Percentiles rank a stretch among this genome's conserved stretches.
Evolutionary conservation across 2,888 invertebrate genomes (phyloP).

Genomic region (Lycophotia porphyrea): DNA sequence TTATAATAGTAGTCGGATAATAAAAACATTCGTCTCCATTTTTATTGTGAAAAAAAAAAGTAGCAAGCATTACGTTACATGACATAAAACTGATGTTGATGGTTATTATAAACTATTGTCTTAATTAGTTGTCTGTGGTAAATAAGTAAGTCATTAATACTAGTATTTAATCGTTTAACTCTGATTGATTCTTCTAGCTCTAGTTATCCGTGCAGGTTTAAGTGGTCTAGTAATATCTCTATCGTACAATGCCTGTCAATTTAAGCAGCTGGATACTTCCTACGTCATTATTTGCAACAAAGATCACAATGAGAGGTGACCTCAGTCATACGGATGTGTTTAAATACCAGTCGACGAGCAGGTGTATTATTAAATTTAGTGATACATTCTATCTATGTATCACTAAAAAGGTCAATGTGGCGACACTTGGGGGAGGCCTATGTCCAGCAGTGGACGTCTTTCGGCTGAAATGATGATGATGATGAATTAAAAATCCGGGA

Average conservation of each 20-base stretch:
- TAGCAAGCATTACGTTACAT: background rate
- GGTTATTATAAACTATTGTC: background rate
- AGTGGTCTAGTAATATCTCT: background rate
- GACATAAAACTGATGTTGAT: background rate
- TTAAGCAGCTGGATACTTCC: constrained; percentile 22
- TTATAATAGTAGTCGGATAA: background rate
- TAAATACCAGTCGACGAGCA: background rate
- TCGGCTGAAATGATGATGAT: no score
- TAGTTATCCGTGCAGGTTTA: background rate
- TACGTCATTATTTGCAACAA: constrained; percentile 8
- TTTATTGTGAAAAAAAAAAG: background rate
- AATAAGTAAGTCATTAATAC: background rate
- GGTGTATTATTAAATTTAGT: background rate
- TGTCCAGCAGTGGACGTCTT: no score
- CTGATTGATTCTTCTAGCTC: background rate
- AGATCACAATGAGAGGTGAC: constrained; percentile 24
- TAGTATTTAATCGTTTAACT: background rate
- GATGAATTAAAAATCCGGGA: no score
- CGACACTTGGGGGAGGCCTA: no score
- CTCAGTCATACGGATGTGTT: constrained; percentile 21
- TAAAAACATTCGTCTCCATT: background rate
- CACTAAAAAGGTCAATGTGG: no score
- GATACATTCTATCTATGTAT: no score
- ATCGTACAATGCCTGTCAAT: constrained; percentile 15
- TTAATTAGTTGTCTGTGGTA: background rate